Conservation (phyloP, 2,113 vertebrate genomes). For the Anhinga rufa region DNA sequence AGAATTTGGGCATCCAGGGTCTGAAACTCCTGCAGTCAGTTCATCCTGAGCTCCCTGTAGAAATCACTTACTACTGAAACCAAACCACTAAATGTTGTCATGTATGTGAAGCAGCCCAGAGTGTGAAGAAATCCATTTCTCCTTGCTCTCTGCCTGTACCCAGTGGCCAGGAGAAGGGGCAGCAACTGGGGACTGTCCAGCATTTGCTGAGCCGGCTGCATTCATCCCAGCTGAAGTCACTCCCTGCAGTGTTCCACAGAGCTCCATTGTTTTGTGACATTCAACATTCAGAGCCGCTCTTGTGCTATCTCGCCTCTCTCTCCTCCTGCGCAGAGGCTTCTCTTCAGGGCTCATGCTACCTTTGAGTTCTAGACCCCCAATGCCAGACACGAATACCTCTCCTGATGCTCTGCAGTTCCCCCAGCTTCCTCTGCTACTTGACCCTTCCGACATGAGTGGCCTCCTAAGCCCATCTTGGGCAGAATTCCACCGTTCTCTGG, state of each 20-base stretch:
- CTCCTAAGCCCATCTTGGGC: not conserved
- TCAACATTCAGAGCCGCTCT: not conserved
- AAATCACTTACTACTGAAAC: not conserved
- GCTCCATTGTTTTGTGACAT: slow-evolving; percentile 6
- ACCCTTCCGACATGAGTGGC: accelerated
- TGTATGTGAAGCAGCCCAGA: accelerated
- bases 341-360: not conserved
- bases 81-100: not conserved
- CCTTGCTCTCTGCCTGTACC: not conserved
- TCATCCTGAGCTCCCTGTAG: not conserved
- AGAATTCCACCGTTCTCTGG: not conserved
- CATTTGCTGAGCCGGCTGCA: not conserved
- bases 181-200: not conserved
- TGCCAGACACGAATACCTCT: not conserved
- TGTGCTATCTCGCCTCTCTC: not conserved
- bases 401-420: not conserved
- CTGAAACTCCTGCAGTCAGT: accelerated
- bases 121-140: not conserved
- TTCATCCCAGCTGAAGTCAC: not conserved
- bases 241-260: not conserved
- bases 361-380: not conserved
- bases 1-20: not conserved
- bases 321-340: not conserved
- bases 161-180: not conserved
- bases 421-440: not conserved